phyloP scores from a whole-genome alignment of 2,888 invertebrate genomes.

The Dioctria rufipes region DNA sequence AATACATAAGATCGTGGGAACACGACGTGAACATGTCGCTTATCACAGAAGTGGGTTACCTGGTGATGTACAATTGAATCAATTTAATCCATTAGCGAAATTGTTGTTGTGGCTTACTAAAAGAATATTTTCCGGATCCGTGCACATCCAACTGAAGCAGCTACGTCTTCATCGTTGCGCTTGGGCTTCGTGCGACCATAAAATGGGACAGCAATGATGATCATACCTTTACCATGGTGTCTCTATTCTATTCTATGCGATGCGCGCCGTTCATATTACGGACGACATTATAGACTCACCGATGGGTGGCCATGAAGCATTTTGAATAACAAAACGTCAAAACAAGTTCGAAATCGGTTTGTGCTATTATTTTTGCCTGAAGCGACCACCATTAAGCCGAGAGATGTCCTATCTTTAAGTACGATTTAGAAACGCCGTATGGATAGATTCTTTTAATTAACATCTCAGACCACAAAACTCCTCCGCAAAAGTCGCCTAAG shows the following conservation, averaged over 20 bases:
- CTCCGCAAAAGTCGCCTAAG: constrained; percentile 36
- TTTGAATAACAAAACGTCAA: constrained; percentile 40
- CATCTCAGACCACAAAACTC: constrained; percentile 42
- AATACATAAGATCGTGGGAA: constrained; percentile 48
- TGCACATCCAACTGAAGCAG: constrained; percentile 19
- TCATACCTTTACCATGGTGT: constrained; percentile 15
- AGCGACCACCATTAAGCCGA: constrained; percentile 38
- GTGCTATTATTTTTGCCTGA: constrained; percentile 39
- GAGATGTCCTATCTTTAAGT: constrained; percentile 40
- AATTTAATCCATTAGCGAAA: constrained; percentile 52
- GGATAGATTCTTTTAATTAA: constrained; percentile 49
- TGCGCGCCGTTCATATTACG: background rate
- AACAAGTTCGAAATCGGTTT: constrained; percentile 4
- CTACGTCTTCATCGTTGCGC: constrained; percentile 24
- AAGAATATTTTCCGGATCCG: constrained; percentile 48
- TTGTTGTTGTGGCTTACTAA: constrained; percentile 48
- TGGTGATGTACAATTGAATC: constrained; percentile 50
- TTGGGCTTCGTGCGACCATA: constrained; percentile 26
- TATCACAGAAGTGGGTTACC: constrained; percentile 52
- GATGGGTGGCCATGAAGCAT: constrained; percentile 47
- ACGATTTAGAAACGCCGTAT: constrained; percentile 21
- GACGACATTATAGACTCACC: constrained; percentile 32
- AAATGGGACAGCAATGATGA: constrained; percentile 45
- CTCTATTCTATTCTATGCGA: background rate
- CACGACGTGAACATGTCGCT: constrained; percentile 47